These are phyloP conservation scores for Limonius californicus DNA, from an alignment of 1,140 invertebrate genomes.

Conservation along the genomic window DNA sequence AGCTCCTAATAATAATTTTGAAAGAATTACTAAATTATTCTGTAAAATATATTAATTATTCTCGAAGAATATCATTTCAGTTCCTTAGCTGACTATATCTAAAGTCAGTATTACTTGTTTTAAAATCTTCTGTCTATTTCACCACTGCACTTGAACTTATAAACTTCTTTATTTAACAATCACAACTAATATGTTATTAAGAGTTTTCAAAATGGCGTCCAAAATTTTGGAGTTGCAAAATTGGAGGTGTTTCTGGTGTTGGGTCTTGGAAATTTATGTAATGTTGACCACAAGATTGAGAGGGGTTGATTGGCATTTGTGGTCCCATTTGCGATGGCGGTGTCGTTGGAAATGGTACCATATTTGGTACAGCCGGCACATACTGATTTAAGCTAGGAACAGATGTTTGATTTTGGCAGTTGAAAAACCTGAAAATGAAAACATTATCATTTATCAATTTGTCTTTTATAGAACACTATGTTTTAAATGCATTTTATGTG, in stretches of 20 bases:
- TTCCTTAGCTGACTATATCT: too few species aligned
- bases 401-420: conserved; percentile 50
- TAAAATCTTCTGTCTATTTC: too few species aligned
- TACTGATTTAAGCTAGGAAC: conserved; percentile 46
- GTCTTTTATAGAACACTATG: too few species aligned
- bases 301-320: conserved; percentile 8
- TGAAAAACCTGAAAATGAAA: conserved; percentile 51
- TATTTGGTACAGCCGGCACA: conserved; percentile 34
- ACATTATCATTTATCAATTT: too few species aligned
- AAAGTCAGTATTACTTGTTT: too few species aligned
- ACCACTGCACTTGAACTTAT: too few species aligned
- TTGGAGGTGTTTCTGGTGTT: conserved; percentile 38
- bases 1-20: too few species aligned
- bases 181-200: too few species aligned
- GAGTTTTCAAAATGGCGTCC: conserved; percentile 43
- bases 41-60: too few species aligned
- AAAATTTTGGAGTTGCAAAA: conserved; percentile 44
- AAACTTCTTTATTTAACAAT: neutral
- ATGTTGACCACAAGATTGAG: conserved; percentile 22
- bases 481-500: too few species aligned
- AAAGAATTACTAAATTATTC: too few species aligned
- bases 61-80: too few species aligned
- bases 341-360: conserved; percentile 34
- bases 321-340: conserved; percentile 14
- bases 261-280: conserved; percentile 34